phyloP scores from a whole-genome alignment of 2,113 vertebrate genomes.

The Mesembrinibis cayennensis region DNA sequence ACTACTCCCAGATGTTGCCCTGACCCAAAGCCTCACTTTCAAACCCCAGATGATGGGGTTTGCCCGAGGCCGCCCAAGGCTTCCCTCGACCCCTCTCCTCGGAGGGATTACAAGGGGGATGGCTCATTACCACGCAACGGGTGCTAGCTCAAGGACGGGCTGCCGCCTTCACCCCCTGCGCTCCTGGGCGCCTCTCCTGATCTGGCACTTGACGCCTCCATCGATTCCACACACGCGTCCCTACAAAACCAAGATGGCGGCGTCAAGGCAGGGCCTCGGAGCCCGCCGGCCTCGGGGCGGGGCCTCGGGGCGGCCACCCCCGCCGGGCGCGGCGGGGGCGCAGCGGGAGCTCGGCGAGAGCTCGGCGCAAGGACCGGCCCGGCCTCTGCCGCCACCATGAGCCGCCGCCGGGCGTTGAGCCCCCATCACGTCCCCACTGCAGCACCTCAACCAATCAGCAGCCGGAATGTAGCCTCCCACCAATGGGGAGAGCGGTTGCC shows the following conservation, averaged over 20 bases:
- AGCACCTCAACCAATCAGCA: background rate
- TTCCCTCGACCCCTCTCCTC: no score
- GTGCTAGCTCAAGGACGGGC: accelerated
- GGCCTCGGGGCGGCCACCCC: background rate
- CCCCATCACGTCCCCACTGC: accelerated
- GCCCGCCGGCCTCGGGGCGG: background rate
- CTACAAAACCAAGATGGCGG: background rate
- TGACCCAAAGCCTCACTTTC: background rate
- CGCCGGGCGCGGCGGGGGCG: no score
- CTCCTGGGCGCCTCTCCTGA: accelerated
- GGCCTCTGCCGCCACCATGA: background rate
- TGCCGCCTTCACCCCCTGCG: background rate
- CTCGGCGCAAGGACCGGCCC: accelerated
- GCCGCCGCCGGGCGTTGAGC: accelerated
- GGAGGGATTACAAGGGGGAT: accelerated
- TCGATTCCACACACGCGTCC: accelerated
- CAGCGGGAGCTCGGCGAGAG: no score
- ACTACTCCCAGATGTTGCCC: background rate
- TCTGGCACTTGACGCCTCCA: accelerated
- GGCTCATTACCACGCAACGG: accelerated
- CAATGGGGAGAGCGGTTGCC: background rate
- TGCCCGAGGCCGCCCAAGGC: no score
- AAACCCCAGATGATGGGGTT: no score
- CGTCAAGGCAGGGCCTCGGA: accelerated
- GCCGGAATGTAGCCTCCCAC: accelerated